These are phyloP conservation scores for Ormia ochracea DNA, from an alignment of 2,888 invertebrate species.

Conservation along the genomic window DNA sequence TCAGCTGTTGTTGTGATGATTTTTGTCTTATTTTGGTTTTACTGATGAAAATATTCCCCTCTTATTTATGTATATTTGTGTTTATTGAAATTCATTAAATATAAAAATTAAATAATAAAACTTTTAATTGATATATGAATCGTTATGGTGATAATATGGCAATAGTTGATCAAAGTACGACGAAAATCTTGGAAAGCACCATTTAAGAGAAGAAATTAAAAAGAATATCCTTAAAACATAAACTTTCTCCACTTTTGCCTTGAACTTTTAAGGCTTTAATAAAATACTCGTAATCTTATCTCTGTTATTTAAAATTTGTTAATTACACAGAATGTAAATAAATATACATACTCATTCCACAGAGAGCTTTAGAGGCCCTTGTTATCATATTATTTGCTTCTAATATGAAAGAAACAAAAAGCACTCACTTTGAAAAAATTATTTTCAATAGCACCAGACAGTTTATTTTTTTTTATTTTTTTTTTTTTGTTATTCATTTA, in stretches of 20 bases:
- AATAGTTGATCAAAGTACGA: no score
- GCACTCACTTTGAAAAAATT: neutral
- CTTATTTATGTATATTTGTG: no score
- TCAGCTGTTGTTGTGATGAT: no score
- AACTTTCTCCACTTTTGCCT: neutral
- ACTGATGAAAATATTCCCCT: no score
- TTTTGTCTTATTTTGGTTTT: no score
- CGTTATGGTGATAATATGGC: no score
- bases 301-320: neutral
- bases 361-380: constrained; percentile 2
- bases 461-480: constrained; percentile 10
- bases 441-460: constrained; percentile 43
- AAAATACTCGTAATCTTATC: constrained; percentile 28
- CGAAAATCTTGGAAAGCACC: no score
- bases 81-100: no score
- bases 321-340: no score
- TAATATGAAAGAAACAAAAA: neutral
- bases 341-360: neutral
- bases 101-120: no score
- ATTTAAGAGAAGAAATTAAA: no score
- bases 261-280: neutral
- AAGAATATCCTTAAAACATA: neutral
- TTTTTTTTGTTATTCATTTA: constrained; percentile 10
- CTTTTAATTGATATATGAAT: no score
- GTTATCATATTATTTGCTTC: constrained; percentile 34